Evolutionary conservation across 2,888 invertebrate species (phyloP).

Genomic region (Ommatoiulus sabulosus): DNA sequence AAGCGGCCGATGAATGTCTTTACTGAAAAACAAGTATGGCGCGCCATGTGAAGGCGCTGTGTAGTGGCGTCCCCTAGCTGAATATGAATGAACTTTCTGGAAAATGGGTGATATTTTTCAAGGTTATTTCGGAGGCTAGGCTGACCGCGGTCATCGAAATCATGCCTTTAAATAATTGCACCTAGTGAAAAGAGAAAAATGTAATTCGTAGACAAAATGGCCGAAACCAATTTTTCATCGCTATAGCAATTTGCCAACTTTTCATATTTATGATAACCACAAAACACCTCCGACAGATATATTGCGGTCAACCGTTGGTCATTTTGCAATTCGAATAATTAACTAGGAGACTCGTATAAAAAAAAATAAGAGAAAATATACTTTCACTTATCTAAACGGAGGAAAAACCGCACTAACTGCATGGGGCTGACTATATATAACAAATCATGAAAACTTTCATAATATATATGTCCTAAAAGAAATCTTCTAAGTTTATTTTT

Average conservation of each 20-base stretch:
- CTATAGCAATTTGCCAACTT: conserved; percentile 8
- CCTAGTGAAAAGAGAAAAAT: neutral
- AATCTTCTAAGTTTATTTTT: neutral
- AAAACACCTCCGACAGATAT: conserved; percentile 38
- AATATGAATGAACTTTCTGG: too few relatives aligned
- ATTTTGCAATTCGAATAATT: neutral
- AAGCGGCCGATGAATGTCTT: too few relatives aligned
- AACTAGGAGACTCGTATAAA: neutral
- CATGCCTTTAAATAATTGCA: neutral
- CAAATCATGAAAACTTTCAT: conserved; percentile 30
- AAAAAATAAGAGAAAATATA: neutral
- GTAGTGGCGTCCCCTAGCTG: too few relatives aligned
- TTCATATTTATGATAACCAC: conserved; percentile 31
- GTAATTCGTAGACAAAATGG: neutral
- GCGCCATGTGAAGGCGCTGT: too few relatives aligned
- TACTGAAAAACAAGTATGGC: too few relatives aligned
- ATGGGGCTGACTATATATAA: neutral
- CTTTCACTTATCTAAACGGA: neutral
- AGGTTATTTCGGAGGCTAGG: neutral
- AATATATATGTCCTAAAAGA: conserved; percentile 10
- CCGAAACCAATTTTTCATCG: neutral
- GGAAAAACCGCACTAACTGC: conserved; percentile 40
- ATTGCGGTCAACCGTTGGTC: neutral
- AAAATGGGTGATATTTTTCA: neutral
- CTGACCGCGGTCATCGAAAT: neutral